phyloP scores from a whole-genome alignment of 2,888 invertebrate genomes.

The Autographa pulchrina region DNA sequence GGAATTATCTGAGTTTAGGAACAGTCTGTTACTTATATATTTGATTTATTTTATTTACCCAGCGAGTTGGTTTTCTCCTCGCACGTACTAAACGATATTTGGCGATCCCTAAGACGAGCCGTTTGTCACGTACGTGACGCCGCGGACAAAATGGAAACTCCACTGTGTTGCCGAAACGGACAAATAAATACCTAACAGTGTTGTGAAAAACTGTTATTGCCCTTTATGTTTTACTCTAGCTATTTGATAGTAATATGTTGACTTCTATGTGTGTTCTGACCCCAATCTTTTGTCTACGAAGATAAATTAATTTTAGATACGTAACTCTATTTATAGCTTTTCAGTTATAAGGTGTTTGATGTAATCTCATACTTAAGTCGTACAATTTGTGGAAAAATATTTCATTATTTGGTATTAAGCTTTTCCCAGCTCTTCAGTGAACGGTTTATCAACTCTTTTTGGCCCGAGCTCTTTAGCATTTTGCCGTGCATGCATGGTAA shows the following conservation, averaged over 20 bases:
- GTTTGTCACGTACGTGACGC: constrained; percentile 89
- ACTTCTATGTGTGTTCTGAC: constrained; percentile 17
- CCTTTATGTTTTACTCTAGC: constrained; percentile 58
- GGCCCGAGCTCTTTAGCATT: background rate
- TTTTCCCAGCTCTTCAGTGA: constrained; percentile 15
- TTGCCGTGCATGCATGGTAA: background rate
- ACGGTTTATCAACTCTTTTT: background rate
- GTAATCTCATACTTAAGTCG: constrained; percentile 11
- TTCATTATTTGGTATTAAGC: background rate
- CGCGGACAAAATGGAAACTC: constrained; percentile 85
- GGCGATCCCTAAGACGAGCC: constrained; percentile 89
- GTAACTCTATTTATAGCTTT: constrained; percentile 44
- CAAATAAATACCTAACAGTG: constrained; percentile 85
- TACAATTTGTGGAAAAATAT: background rate
- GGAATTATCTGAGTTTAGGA: constrained; percentile 77
- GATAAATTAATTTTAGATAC: constrained; percentile 34
- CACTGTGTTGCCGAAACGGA: constrained; percentile 82
- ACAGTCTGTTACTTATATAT: constrained; percentile 86
- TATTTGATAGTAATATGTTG: constrained; percentile 47
- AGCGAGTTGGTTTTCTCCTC: constrained; percentile 85
- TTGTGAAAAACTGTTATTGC: constrained; percentile 74
- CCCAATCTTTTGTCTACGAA: constrained; percentile 18
- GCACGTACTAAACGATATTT: constrained; percentile 90
- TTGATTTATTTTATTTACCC: constrained; percentile 89
- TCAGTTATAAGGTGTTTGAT: constrained; percentile 35